Conservation (phyloP, 2,797 vertebrate species). For the Manis pentadactyla region DNA sequence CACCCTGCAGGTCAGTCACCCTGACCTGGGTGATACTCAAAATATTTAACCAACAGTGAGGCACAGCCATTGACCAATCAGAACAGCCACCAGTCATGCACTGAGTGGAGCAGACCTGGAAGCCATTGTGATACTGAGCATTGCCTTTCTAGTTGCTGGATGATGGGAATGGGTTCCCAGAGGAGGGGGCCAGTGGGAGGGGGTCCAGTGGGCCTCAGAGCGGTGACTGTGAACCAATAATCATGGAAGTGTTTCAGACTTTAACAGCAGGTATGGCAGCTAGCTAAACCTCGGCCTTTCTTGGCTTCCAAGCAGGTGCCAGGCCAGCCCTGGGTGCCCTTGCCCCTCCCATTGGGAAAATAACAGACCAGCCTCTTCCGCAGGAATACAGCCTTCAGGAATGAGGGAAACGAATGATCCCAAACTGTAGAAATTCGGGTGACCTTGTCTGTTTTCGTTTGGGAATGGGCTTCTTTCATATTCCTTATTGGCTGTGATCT, state of each 20-base stretch:
- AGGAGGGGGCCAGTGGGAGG: not conserved
- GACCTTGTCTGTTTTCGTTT: not conserved
- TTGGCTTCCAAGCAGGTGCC: not conserved
- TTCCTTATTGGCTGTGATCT: not conserved
- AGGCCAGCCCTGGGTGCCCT: not conserved
- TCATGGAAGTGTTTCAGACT: not conserved
- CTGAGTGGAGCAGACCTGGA: conserved; percentile 17
- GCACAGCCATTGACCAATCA: conserved; percentile 43
- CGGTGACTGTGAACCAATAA: not conserved
- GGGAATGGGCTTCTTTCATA: not conserved
- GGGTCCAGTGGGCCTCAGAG: not conserved
- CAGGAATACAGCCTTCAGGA: not conserved
- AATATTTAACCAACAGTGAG: conserved; percentile 58
- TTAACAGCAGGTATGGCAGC: not conserved
- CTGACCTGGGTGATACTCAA: conserved; percentile 37
- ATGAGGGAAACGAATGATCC: not conserved
- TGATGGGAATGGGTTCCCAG: not conserved
- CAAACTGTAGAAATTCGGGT: not conserved
- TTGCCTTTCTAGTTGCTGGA: not conserved
- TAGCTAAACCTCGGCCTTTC: not conserved
- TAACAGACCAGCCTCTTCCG: not conserved
- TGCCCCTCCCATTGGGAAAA: not conserved
- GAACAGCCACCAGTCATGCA: not conserved
- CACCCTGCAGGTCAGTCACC: conserved; percentile 69
- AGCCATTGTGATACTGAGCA: not conserved